A percentile compares a stretch with the other conserved stretches of the same genome.
Evolutionary conservation across 2,113 vertebrate species (phyloP).

Genomic region (Todiramphus chloris): DNA sequence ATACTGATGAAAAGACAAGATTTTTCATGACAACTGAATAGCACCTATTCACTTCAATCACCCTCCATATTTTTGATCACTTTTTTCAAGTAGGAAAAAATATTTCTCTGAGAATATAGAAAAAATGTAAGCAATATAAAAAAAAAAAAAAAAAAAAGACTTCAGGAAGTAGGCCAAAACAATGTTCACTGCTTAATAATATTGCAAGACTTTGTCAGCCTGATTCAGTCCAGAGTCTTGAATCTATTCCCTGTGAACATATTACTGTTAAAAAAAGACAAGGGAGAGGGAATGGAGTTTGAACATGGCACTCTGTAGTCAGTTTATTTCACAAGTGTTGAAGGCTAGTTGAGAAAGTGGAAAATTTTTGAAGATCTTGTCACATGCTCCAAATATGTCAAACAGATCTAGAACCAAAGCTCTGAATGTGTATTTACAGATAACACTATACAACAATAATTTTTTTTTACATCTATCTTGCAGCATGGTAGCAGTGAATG

Average conservation of each 20-base stretch:
- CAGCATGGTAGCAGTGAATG: neutral
- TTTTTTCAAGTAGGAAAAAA: neutral
- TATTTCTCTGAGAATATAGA: neutral
- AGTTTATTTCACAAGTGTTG: slow-evolving; percentile 68
- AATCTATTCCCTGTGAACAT: slow-evolving; percentile 48
- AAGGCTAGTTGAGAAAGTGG: slow-evolving; percentile 61
- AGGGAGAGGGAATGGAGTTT: slow-evolving; percentile 23
- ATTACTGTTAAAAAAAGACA: slow-evolving; percentile 54
- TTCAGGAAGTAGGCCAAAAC: slow-evolving; percentile 10
- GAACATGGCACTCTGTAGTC: slow-evolving; percentile 50
- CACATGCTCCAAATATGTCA: slow-evolving; percentile 66
- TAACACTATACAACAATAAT: slow-evolving; percentile 15
- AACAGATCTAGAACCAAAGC: slow-evolving; percentile 35
- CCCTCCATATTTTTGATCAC: neutral
- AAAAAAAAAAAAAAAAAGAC: slow-evolving; percentile 25
- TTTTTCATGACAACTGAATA: neutral
- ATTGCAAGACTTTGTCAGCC: slow-evolving; percentile 24
- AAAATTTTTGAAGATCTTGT: slow-evolving; percentile 56
- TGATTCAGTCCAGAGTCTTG: slow-evolving; percentile 26
- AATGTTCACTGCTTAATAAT: neutral
- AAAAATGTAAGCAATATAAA: neutral
- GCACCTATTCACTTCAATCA: neutral
- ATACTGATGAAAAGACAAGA: neutral
- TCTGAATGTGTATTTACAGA: neutral
- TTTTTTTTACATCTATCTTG: neutral